A percentile compares a stretch with the other conserved stretches of the same genome.
Evolutionary conservation across 30 jellyfish, hydroid and myxozoan species (phyloP).

Genomic region (Catostylus mosaicus): DNA sequence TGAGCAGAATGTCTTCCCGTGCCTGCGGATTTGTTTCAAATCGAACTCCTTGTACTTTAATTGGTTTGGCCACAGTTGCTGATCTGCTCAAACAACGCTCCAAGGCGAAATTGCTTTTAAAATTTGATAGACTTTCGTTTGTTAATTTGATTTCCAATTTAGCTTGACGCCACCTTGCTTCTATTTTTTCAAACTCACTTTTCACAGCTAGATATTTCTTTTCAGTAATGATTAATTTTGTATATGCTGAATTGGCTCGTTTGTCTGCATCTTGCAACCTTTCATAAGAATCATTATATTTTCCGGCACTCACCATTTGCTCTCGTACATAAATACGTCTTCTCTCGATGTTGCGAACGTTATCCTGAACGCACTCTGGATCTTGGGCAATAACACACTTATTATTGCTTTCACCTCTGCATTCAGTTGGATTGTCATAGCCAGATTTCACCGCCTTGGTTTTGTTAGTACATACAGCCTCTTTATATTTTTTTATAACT

Average conservation of each 20-base stretch:
- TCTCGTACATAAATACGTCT: constrained; percentile 19
- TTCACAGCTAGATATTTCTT: constrained; percentile 24
- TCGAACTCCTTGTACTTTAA: constrained; percentile 1
- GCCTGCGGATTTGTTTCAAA: constrained; percentile 36
- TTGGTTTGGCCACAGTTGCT: background rate
- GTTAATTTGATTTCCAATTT: constrained; percentile 35
- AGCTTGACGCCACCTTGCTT: constrained; percentile 24
- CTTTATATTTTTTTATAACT: constrained; percentile 25
- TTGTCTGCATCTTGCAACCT: constrained; percentile 36
- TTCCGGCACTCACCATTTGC: constrained; percentile 57
- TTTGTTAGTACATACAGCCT: constrained; percentile 45
- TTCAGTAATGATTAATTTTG: constrained; percentile 23
- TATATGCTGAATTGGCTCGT: background rate
- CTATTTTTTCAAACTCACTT: constrained; percentile 37
- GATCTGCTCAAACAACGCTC: constrained; percentile 47
- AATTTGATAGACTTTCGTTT: constrained; percentile 37
- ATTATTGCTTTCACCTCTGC: constrained; percentile 36
- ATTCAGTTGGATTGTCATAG: constrained; percentile 51
- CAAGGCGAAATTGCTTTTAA: constrained; percentile 28
- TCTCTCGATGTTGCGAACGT: constrained; percentile 9
- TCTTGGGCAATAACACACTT: constrained; percentile 44
- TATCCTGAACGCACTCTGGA: constrained; percentile 35
- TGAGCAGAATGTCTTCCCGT: constrained; percentile 20
- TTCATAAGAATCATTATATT: constrained; percentile 39
- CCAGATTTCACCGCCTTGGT: constrained; percentile 34